A percentile compares a stretch with the other conserved stretches of the same genome.
phyloP scores from a whole-genome alignment of 2,113 vertebrate genomes.

The Raja brachyura region DNA sequence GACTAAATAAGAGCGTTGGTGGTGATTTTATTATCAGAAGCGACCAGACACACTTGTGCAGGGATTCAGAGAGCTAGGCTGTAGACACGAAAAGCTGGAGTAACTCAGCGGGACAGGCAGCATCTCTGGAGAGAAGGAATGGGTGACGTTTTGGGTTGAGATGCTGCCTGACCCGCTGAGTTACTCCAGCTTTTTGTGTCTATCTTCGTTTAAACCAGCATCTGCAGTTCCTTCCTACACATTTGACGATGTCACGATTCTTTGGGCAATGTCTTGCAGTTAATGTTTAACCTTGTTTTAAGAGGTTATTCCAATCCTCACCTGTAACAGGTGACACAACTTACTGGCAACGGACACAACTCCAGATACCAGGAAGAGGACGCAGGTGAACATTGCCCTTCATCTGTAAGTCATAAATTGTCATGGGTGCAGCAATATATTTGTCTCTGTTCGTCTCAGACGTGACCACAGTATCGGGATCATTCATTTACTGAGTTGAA shows the following conservation, averaged over 20 bases:
- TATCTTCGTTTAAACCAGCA: too few species aligned
- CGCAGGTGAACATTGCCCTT: neutral
- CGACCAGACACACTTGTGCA: neutral
- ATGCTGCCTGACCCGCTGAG: too few species aligned
- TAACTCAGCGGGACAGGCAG: too few species aligned
- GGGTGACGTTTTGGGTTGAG: too few species aligned
- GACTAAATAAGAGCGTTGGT: neutral
- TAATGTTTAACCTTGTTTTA: conserved; percentile 16
- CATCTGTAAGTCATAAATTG: too few species aligned
- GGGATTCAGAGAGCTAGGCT: neutral
- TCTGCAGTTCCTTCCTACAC: too few species aligned
- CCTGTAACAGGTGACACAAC: neutral
- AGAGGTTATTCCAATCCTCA: neutral
- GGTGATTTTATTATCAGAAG: neutral
- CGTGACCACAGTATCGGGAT: too few species aligned
- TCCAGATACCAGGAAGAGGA: neutral
- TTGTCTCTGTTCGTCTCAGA: too few species aligned
- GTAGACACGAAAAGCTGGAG: too few species aligned
- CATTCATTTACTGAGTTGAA: too few species aligned
- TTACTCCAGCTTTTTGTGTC: too few species aligned
- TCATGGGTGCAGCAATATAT: neutral
- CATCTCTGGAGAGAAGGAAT: too few species aligned
- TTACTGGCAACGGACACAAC: neutral
- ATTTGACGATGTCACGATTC: neutral
- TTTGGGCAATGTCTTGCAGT: neutral